Percentiles rank a stretch among this genome's conserved stretches.
Evolutionary conservation across 1,140 invertebrate species (phyloP).

Genomic region (Sarcophaga bullata): DNA sequence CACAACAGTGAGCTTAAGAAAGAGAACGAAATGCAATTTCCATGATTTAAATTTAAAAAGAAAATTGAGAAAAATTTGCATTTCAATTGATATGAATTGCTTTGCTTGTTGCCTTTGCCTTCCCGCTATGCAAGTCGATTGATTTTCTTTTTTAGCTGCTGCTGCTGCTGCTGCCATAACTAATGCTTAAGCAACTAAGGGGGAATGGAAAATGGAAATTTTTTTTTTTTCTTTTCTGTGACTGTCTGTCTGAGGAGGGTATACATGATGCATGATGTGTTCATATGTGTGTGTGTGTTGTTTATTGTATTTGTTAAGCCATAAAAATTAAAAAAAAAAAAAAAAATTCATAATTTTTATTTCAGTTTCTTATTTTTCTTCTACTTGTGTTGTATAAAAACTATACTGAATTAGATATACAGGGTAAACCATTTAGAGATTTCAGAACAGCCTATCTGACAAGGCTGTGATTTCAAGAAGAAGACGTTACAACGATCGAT

Average conservation of each 20-base stretch:
- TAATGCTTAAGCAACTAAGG: not conserved
- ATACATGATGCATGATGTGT: not conserved
- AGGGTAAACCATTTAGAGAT: too few relatives aligned
- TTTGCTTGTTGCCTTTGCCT: not conserved
- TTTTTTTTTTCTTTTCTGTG: not conserved
- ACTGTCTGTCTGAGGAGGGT: too few relatives aligned
- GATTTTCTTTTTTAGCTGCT: too few relatives aligned
- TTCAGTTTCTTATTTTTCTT: not conserved
- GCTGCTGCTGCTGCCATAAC: not conserved
- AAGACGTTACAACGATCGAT: too few relatives aligned
- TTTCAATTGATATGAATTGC: conserved; percentile 22
- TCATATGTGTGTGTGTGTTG: not conserved
- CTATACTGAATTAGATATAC: too few relatives aligned
- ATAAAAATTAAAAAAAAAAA: conserved; percentile 12
- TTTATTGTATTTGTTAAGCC: conserved; percentile 7
- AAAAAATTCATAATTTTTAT: conserved; percentile 15
- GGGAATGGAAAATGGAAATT: conserved; percentile 1
- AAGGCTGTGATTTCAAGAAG: too few relatives aligned
- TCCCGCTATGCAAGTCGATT: not conserved
- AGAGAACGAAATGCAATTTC: too few relatives aligned
- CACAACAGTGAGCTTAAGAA: too few relatives aligned
- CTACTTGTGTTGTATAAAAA: too few relatives aligned
- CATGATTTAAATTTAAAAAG: too few relatives aligned
- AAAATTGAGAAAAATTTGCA: not conserved
- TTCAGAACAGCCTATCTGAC: too few relatives aligned